Percentiles rank a stretch among this genome's conserved stretches.
phyloP scores from a whole-genome alignment of 2,113 vertebrate genomes.

The Tretioscincus oriximinensis region DNA sequence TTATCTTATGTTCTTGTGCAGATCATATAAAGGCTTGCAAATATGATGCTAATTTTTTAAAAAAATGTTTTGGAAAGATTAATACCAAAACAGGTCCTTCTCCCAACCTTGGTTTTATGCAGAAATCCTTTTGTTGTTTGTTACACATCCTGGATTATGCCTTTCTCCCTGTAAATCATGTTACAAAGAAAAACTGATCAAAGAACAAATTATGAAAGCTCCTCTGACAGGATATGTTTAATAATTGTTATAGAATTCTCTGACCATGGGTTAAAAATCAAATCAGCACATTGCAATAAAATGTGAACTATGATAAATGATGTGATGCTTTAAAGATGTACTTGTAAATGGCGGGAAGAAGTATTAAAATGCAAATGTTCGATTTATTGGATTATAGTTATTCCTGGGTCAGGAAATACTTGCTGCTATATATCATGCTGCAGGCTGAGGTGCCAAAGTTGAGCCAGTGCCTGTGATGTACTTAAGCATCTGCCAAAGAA shows the following conservation, averaged over 20 bases:
- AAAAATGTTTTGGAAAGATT: not conserved
- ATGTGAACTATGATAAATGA: slow-evolving; percentile 10
- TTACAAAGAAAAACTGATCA: slow-evolving; percentile 34
- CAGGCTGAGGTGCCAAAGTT: not conserved
- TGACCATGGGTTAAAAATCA: slow-evolving; percentile 34
- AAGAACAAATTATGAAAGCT: slow-evolving; percentile 38
- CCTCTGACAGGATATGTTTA: slow-evolving; percentile 11
- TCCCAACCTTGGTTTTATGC: slow-evolving; percentile 16
- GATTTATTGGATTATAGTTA: slow-evolving; percentile 15
- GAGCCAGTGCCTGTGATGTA: not conserved
- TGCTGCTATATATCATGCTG: not conserved
- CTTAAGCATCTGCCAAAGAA: not conserved
- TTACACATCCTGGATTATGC: slow-evolving; percentile 5
- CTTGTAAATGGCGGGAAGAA: slow-evolving; percentile 7
- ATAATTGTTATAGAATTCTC: slow-evolving; percentile 7
- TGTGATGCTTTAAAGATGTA: slow-evolving; percentile 11
- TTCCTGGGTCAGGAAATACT: slow-evolving; percentile 26
- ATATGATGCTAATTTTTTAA: not conserved
- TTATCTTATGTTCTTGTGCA: not conserved
- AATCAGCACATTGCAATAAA: slow-evolving; percentile 20
- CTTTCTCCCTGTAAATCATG: slow-evolving; percentile 41
- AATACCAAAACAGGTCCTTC: slow-evolving; percentile 1
- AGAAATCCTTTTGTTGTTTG: slow-evolving; percentile 28
- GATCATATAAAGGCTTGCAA: not conserved
- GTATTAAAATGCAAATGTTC: slow-evolving; percentile 26